Evolutionary conservation across 2,888 invertebrate genomes (phyloP), one percentile per base, ranked within the genome.

Genomic region (Dolomedes plantarius): DNA sequence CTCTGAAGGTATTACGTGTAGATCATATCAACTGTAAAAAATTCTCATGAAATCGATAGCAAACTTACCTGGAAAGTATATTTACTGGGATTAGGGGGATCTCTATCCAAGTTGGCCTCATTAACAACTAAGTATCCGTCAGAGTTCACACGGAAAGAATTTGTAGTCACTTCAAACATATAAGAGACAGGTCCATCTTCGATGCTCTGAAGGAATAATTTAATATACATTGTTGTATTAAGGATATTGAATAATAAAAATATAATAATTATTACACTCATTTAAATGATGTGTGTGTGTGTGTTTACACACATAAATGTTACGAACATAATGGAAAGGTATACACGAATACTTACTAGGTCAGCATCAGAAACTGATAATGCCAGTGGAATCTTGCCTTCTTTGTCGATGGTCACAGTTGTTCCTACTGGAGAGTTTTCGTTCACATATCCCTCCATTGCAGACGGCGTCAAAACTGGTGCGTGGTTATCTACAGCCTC

Each of bases 361-460:
- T 98, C 98, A 39, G 94, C 94, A 91, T 98, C 98, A 5, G 94
- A 94, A 9, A 97, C 96, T 11, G 93, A 93, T 71, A 98, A 93
- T 16, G 92, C 92, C 50, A 98, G 94, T 0, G 97, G 95, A 36
- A 93, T 92, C 29, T 94, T 94, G 0, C 91, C 90, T 13, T 93
- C 92, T 0, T 90, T 90, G 23, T 90, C 80, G 90, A 96, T 95
- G 74, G 95, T 90, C 1, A 97, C 95, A 90, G 93, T 94, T 1
- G 96, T 96, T n/a, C 96, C 97, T 73, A 95, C 93, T 0, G 95
- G 94, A 0, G 97, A 95, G 90, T 96, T 97, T 91, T 97, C 97
- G 90, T 96, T 95, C 0, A 97, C 96, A 89, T 77, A 93, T 94
- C 90, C 90, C n/a, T 86, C 87, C 46, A 74, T 72, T 2, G 85